Base-by-base conservation (phyloP, 2,797 vertebrate species). In the Nasua narica region DNA sequence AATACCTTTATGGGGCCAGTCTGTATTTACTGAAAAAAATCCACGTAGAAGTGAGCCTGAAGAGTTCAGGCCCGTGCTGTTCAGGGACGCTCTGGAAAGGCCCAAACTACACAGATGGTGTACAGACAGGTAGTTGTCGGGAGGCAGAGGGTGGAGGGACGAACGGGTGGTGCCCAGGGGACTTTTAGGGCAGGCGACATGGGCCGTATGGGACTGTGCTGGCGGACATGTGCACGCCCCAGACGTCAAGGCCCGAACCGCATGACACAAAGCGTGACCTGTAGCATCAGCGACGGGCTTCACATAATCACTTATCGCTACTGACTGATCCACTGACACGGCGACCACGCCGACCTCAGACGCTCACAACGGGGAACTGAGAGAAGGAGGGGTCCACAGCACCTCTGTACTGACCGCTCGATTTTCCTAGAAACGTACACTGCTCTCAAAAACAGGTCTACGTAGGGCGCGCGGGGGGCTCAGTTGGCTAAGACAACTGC, bases 381-480 rank as follows among this genome's bases (percentile, higher is more conserved):
- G n/a, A 50, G 16, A 29, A 19, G n/a, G 27, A 25, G 21, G 18
- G 14, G 23, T 37, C 4, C 0, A 4, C 15, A 8, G n/a, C 46
- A 48, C 62, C 46, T 62, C 32, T 50, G 46, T 52, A 29, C 46
- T 32, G 4, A 23, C 14, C 4, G 46, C 8, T 46, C 48, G 23
- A 27, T 32, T 50, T 37, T 37, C 43, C 40, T 77, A 13, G 9
- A 29, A 85, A 60, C 52, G 35, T 43, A 90, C 70, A 52, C 27
- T 35, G n/a, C 21, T 40, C 29, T 67, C 50, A 85, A 52, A 29
- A 67, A 35, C 35, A 35, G 29, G 65, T 35, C n/a, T 67, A 67
- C 4, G 0, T 8, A 58, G 23, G 23, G 23, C 1, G 7, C 3
- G 12, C 0, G 10, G 56, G 56, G 10, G 56, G 56, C 23, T 25